Percentiles rank a stretch among this genome's conserved stretches.
phyloP scores from a whole-genome alignment of 1,140 invertebrate species.

The Pseudachorutes palmiensis region DNA sequence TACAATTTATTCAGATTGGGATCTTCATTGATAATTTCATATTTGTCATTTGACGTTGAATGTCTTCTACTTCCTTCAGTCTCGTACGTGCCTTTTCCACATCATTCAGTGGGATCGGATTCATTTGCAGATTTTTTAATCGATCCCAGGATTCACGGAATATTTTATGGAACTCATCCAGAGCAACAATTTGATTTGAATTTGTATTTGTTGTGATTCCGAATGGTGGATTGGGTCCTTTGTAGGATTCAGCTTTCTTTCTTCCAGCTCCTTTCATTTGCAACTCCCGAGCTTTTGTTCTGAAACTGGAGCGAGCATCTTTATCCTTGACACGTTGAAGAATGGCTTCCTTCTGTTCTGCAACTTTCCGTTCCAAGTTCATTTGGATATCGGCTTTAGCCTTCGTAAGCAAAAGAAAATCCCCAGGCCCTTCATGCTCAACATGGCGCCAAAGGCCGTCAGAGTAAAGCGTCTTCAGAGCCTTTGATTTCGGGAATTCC shows the following conservation, averaged over 20 bases:
- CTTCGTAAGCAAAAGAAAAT: background rate
- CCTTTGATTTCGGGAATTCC: background rate
- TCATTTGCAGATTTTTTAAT: background rate
- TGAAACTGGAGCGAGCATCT: background rate
- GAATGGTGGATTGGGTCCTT: background rate
- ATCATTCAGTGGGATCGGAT: background rate
- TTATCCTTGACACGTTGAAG: background rate
- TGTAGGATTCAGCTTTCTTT: background rate
- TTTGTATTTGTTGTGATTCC: background rate
- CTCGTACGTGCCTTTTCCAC: background rate
- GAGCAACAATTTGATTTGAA: background rate
- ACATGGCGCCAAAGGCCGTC: background rate
- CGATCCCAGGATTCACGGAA: background rate
- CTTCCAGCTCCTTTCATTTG: background rate
- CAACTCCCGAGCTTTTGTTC: background rate
- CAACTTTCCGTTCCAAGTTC: background rate
- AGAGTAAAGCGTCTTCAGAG: background rate
- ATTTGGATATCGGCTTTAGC: background rate
- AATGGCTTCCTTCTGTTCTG: background rate
- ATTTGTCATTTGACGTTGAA: background rate
- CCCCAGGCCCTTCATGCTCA: background rate
- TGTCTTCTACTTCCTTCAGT: constrained; percentile 4
- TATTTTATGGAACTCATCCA: background rate
- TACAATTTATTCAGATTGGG: no score
- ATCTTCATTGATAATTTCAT: background rate